Conservation (phyloP, 2,113 vertebrate genomes). For the Alethe castanea region DNA sequence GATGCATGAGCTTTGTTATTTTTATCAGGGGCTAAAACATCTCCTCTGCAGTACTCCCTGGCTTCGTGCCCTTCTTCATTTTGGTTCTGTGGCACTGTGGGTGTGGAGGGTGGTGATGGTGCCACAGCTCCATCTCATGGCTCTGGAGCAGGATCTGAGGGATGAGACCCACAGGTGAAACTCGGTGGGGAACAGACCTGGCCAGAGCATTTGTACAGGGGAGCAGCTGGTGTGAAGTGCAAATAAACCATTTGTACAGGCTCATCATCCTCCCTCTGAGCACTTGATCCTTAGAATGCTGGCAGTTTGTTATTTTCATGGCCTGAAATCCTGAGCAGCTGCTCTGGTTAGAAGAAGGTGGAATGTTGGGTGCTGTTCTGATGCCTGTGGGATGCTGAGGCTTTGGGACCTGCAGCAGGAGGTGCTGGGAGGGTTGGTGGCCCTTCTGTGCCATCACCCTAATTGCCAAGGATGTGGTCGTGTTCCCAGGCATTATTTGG, state of each 20-base stretch:
- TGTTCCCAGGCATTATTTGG: not conserved
- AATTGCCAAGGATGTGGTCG: not conserved
- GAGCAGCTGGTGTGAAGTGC: not conserved
- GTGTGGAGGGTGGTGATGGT: not conserved
- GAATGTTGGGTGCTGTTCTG: not conserved
- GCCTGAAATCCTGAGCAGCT: not conserved
- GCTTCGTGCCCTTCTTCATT: fast-evolving
- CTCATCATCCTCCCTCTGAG: not conserved
- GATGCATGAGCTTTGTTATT: not conserved
- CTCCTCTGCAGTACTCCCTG: not conserved
- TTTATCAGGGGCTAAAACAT: not conserved
- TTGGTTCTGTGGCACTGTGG: not conserved
- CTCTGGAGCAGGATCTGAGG: not conserved
- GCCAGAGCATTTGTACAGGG: not conserved
- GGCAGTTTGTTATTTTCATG: not conserved
- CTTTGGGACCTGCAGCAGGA: not conserved
- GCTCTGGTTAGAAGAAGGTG: not conserved
- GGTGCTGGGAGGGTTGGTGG: not conserved
- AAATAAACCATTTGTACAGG: not conserved
- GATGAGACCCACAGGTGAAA: not conserved
- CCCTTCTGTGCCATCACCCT: not conserved
- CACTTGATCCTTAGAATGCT: not conserved
- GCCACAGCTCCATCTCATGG: not conserved
- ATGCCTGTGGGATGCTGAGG: not conserved
- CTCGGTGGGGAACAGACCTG: not conserved